Base-by-base conservation (phyloP, 2,113 vertebrate species). In the Alectura lathami region DNA sequence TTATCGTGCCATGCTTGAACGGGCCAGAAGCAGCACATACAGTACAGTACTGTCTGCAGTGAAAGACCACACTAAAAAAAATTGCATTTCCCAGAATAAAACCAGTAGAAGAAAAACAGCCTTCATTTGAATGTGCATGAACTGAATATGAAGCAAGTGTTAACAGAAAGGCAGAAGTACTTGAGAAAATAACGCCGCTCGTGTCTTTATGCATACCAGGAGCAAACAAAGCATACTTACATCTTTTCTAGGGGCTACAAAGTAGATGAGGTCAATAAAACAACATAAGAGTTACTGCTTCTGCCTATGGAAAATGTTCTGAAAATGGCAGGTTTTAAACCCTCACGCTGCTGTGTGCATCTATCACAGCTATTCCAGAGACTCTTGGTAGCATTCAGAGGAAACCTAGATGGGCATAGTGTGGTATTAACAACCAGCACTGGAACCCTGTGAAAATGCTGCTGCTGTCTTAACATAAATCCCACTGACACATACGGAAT, bases 131-230 rank as follows among this genome's bases (percentile, higher is more conserved):
- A 56, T 40, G 38, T 78, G 51, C 45, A 22, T 8, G 42, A 51
- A 45, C 53, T 74, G 80, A 62, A 88, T 72, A 18, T 7, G 53
- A 62, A 78, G 77, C 51, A 78, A 92, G 82, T 59, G 45, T 45
- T 73, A 56, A 5, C n/a, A 92, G 83, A 92, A 91, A 87, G 87
- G 93, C 69, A 81, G 86, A 93, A 68, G 64, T 18, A 43, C 38
- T 91, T 91, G 6, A 83, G 54, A 87, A 67, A 81, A 59, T 26
- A 45, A 45, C 26, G n/a, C 50, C 63, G 80, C 66, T 64, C 36
- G 43, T 40, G 72, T 47, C 30, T 85, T 77, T 68, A 48, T 9
- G 53, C 17, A 9, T 43, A 54, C 7, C 3, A 34, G 38, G 42
- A 70, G 54, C 66, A 70, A 74, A 38, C 51, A 86, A 70, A 86